Base-by-base conservation (phyloP, 1,140 invertebrate species). In the Brachionus manjavacas region DNA sequence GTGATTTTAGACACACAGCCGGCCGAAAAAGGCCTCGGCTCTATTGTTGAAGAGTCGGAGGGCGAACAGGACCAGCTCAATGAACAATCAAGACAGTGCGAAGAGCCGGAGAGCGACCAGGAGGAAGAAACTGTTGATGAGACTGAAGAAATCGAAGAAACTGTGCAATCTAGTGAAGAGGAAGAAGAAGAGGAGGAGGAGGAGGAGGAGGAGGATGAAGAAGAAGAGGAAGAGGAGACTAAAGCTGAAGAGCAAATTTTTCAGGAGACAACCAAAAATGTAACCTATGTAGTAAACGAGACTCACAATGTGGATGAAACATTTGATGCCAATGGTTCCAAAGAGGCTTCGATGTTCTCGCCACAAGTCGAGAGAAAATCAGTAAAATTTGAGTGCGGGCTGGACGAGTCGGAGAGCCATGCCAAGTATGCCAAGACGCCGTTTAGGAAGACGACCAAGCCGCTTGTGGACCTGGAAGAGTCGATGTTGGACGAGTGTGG, bases 371-470 rank as follows among this genome's bases (percentile, higher is more conserved):
- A 0, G 0, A n/a, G 16, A 39, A 35, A 41, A 8, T 41, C 28
- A 20, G 68, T 72, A 1, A 72, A 72, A 41, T 72, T 72, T 20
- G 68, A 72, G 4, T 16, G 11, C 16, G 16, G n/a, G 1, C 0
- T 72, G n/a, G 68, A 72, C 1, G 68, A 72, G 35, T 20, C 31
- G 20, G 11, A 6, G 3, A 1, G 2, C 23, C 72, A 76, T 46
- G 41, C 12, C 1, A 72, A 72, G 49, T 76, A 14, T 46, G 72
- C 72, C 41, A 76, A 76, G 23, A 76, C 72, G 12, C 72, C 72
- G 9, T 46, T 76, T 9, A 46, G 72, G 11, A 9, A n/a, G 3
- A 9, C 20, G 9, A 9, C 9, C 23, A 76, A 12, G 25, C 1
- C 20, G 12, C 0, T 1, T 14, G 11, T 16, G 12, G 11, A 31